phyloP scores from a whole-genome alignment of 1,140 invertebrate species.

The Trichoplusia ni region DNA sequence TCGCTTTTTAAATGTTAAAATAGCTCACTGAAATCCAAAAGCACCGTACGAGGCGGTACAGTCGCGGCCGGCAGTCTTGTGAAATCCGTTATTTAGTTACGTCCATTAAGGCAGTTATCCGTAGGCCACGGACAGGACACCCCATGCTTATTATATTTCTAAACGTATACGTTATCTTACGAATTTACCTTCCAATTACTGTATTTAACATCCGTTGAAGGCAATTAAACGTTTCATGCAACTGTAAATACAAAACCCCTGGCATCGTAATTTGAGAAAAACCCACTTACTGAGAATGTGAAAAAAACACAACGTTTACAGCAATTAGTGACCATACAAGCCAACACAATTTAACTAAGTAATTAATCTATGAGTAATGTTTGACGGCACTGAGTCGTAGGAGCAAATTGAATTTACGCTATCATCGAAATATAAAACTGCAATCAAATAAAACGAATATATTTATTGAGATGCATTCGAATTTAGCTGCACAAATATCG shows the following conservation, averaged over 20 bases:
- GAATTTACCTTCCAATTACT: conserved; percentile 69
- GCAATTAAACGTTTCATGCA: conserved; percentile 74
- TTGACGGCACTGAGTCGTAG: conserved; percentile 41
- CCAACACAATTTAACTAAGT: conserved; percentile 63
- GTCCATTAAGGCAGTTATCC: background rate
- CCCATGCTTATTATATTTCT: conserved; percentile 36
- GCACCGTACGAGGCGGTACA: conserved; percentile 44
- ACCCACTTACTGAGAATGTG: conserved; percentile 68
- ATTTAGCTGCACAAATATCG: conserved; percentile 17
- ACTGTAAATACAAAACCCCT: conserved; percentile 73
- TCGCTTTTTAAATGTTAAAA: conserved; percentile 75
- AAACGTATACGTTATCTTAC: conserved; percentile 61
- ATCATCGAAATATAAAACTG: background rate
- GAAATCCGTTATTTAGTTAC: background rate
- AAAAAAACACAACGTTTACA: conserved; percentile 72
- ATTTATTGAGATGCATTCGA: background rate
- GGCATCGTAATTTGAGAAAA: conserved; percentile 69
- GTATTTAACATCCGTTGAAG: conserved; percentile 68
- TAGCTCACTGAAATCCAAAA: conserved; percentile 58
- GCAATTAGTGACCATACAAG: conserved; percentile 70
- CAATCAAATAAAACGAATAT: background rate
- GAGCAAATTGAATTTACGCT: conserved; percentile 43
- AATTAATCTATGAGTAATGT: conserved; percentile 64
- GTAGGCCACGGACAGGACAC: conserved; percentile 2
- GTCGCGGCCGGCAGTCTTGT: conserved; percentile 31